Percentiles rank a stretch among this genome's conserved stretches.
Evolutionary conservation across 1,140 invertebrate species (phyloP).

Genomic region (Euglossa dilemma): DNA sequence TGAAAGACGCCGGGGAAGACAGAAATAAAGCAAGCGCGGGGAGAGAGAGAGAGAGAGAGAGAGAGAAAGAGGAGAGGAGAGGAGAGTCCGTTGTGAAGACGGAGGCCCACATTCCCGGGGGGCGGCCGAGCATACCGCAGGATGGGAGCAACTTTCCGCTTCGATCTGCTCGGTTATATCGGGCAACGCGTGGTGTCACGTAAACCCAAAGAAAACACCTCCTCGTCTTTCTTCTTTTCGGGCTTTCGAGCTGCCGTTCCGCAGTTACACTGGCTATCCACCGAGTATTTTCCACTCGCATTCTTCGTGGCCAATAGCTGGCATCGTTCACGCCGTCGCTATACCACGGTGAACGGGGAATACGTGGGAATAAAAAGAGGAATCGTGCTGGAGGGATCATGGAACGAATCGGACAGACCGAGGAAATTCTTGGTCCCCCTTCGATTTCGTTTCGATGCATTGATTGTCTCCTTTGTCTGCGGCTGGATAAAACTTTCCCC

Average conservation of each 20-base stretch:
- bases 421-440: constrained; percentile 17
- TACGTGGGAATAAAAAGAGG: constrained; percentile 15
- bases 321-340: constrained; percentile 12
- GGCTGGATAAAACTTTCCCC: not conserved
- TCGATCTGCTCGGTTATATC: constrained; percentile 74
- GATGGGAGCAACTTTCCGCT: constrained; percentile 72
- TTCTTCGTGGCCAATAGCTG: constrained; percentile 53
- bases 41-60: not conserved
- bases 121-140: constrained; percentile 73
- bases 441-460: not conserved
- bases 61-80: not conserved
- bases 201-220: constrained; percentile 78
- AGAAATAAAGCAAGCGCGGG: constrained; percentile 13
- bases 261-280: constrained; percentile 53
- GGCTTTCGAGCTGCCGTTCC: constrained; percentile 54
- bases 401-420: constrained; percentile 5
- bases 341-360: not conserved
- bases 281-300: constrained; percentile 60
- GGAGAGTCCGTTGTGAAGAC: constrained; percentile 58
- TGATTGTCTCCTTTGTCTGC: not conserved
- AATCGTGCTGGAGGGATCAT: no score
- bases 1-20: constrained; percentile 41
- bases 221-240: constrained; percentile 68
- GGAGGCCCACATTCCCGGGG: constrained; percentile 72
- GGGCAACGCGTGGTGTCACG: constrained; percentile 73